phyloP scores from a whole-genome alignment of 2,888 invertebrate genomes.

The Scelioninae gen. 1 region DNA sequence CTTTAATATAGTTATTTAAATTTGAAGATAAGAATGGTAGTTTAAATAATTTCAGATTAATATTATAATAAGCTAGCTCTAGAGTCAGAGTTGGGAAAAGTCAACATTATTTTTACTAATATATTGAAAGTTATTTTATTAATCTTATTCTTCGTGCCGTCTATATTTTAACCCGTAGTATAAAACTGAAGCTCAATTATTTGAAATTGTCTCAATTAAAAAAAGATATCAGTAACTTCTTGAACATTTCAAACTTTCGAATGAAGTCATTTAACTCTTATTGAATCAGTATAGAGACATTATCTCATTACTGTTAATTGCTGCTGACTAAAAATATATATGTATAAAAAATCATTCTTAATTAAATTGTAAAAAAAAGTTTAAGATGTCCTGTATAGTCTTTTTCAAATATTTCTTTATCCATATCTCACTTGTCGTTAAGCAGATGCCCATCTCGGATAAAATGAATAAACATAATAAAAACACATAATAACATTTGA shows the following conservation, averaged over 20 bases:
- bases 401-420: too few relatives aligned
- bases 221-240: constrained; percentile 10
- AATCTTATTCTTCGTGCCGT: constrained; percentile 1
- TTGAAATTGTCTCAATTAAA: constrained; percentile 21
- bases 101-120: not conserved
- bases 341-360: too few relatives aligned
- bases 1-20: constrained; percentile 3
- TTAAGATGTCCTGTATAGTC: too few relatives aligned
- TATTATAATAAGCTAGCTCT: not conserved
- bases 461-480: constrained; percentile 16
- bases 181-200: constrained; percentile 12
- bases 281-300: constrained; percentile 4
- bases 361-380: constrained; percentile 88
- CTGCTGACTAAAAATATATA: too few relatives aligned
- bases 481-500: constrained; percentile 25
- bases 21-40: not conserved
- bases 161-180: not conserved
- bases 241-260: constrained; percentile 16
- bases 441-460: not conserved
- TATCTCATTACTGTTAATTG: constrained; percentile 3
- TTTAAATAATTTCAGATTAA: not conserved
- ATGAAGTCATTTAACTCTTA: constrained; percentile 13
- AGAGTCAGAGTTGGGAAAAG: not conserved
- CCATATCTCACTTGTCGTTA: too few relatives aligned
- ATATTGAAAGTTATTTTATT: constrained; percentile 6